phyloP scores from a whole-genome alignment of 1,140 invertebrate species.

The Lucilia sericata region DNA sequence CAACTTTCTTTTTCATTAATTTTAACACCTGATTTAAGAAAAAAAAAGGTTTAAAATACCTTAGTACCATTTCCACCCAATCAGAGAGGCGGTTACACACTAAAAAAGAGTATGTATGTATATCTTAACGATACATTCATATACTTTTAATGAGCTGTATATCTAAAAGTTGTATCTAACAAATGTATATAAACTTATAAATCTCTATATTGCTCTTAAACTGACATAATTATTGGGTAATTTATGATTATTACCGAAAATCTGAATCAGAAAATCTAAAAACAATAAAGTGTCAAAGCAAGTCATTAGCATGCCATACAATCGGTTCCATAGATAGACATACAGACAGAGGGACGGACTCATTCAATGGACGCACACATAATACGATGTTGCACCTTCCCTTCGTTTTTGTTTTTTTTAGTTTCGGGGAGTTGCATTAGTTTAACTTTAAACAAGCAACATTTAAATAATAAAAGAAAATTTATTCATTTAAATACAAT shows the following conservation, averaged over 20 bases:
- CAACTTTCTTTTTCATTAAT: conserved; percentile 8
- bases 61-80: conserved; percentile 20
- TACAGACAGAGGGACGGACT: too few species aligned
- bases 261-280: neutral
- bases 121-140: neutral
- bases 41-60: neutral
- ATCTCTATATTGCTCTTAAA: conserved; percentile 17
- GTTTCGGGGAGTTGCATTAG: neutral
- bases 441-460: neutral
- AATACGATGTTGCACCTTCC: neutral
- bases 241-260: conserved; percentile 17
- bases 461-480: neutral
- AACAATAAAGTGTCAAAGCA: conserved; percentile 20
- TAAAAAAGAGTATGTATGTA: neutral
- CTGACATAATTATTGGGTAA: conserved; percentile 17
- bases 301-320: neutral
- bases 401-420: neutral
- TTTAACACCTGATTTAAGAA: neutral
- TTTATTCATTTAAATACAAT: neutral
- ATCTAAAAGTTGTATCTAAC: neutral
- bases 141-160: neutral
- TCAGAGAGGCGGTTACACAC: neutral
- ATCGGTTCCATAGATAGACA: too few species aligned
- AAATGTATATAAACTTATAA: neutral
- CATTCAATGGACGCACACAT: neutral